Evolutionary conservation across 1,140 invertebrate genomes (phyloP).

Genomic region (Neoseiulus cucumeris): DNA sequence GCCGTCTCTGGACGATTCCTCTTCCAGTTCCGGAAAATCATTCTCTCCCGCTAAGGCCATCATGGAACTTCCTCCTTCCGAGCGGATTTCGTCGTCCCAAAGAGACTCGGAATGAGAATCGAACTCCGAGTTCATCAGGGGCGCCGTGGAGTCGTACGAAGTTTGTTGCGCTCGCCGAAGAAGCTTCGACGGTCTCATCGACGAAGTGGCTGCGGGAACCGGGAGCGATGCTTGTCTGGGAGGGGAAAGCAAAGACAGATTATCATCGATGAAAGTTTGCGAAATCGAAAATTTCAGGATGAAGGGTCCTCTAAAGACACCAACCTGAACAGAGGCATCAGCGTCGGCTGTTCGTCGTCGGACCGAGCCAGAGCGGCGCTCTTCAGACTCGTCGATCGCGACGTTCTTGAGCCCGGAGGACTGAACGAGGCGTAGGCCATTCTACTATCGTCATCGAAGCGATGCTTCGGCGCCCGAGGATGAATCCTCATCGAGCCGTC

Average conservation of each 20-base stretch:
- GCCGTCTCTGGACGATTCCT: background rate
- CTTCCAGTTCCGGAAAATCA: background rate
- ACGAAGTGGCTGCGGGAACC: background rate
- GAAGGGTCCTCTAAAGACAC: background rate
- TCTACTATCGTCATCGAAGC: background rate
- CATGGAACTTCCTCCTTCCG: background rate
- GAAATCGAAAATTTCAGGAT: too few species aligned
- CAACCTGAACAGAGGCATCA: background rate
- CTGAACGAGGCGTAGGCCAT: constrained; percentile 8
- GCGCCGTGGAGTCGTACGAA: background rate
- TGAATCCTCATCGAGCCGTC: background rate
- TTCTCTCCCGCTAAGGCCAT: background rate
- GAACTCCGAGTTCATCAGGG: background rate
- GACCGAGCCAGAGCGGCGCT: background rate
- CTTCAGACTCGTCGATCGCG: background rate
- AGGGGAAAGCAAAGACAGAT: background rate
- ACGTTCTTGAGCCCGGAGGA: background rate
- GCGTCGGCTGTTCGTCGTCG: background rate
- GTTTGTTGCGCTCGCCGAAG: background rate
- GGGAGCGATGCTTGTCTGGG: background rate
- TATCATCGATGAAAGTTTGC: background rate
- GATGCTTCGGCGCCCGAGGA: background rate
- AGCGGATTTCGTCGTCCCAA: constrained; percentile 1
- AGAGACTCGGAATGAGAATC: constrained; percentile 4
- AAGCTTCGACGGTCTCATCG: background rate